A percentile compares a stretch with the other conserved stretches of the same genome.
Evolutionary conservation across 2,797 vertebrate species (phyloP).

Genomic region (Halcyon badia): DNA sequence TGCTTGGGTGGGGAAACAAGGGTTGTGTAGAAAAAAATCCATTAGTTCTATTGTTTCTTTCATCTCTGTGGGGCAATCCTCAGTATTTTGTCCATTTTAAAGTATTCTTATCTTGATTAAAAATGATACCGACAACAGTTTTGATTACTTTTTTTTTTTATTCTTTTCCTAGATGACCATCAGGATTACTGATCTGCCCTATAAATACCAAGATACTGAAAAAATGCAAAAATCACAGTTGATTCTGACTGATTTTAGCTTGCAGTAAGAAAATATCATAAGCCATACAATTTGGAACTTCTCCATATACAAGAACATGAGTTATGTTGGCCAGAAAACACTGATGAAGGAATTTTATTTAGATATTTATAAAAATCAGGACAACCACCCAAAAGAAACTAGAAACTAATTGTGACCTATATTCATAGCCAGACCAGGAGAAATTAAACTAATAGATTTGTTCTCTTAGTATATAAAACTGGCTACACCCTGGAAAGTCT

Average conservation of each 20-base stretch:
- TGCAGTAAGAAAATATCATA: background rate
- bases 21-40: background rate
- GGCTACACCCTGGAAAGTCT: background rate
- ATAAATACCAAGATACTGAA: background rate
- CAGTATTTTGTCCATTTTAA: background rate
- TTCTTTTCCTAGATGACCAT: background rate
- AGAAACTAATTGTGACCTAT: background rate
- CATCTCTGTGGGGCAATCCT: background rate
- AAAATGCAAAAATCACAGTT: conserved; percentile 9
- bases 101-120: background rate
- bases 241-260: conserved; percentile 7
- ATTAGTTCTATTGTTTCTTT: background rate
- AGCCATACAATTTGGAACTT: conserved; percentile 4
- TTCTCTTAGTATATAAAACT: background rate
- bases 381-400: background rate
- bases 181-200: background rate
- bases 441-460: background rate
- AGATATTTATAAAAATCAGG: background rate
- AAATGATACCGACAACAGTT: background rate
- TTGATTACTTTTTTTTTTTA: background rate
- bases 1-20: background rate
- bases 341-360: background rate
- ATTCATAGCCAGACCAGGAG: background rate
- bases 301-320: background rate
- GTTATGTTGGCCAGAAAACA: background rate